A percentile compares a stretch with the other conserved stretches of the same genome.
These are phyloP conservation scores for Dioctria rufipes DNA, from an alignment of 2,888 invertebrate species.

Conservation along the genomic window DNA sequence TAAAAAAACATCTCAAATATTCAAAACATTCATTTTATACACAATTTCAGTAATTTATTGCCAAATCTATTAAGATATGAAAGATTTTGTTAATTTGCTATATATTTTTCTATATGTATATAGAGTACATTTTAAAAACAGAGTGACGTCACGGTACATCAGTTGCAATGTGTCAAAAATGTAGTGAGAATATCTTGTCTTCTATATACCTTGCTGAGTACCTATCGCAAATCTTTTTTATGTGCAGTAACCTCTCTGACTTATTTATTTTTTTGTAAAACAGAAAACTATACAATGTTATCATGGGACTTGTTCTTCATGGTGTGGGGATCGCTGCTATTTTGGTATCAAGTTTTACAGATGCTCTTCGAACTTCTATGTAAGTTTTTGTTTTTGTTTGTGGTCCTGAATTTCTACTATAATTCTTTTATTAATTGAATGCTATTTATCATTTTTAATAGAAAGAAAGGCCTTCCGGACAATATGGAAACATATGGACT, in stretches of 20 bases:
- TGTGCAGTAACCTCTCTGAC: slow-evolving; percentile 30
- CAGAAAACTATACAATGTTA: slow-evolving; percentile 79
- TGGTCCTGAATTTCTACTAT: not conserved
- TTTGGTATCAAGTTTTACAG: slow-evolving; percentile 88
- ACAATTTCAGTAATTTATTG: no score
- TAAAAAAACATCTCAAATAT: no score
- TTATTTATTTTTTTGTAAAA: slow-evolving; percentile 4
- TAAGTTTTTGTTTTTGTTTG: slow-evolving; percentile 71
- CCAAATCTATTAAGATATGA: no score
- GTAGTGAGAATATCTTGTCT: no score
- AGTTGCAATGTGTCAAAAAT: no score
- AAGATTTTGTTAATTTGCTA: no score
- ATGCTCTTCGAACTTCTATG: slow-evolving; percentile 86
- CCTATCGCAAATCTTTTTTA: slow-evolving; percentile 11
- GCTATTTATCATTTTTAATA: slow-evolving; percentile 65
- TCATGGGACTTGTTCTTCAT: slow-evolving; percentile 82
- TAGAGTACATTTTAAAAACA: no score
- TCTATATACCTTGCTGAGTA: not conserved
- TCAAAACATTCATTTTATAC: no score
- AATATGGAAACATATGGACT: slow-evolving; percentile 90
- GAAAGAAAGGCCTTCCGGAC: slow-evolving; percentile 84
- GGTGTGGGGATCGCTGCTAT: slow-evolving; percentile 89
- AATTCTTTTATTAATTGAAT: slow-evolving; percentile 3
- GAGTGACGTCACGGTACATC: no score
- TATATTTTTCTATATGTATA: no score